A percentile compares a stretch with the other conserved stretches of the same genome.
These are phyloP conservation scores for Calameuta idolon DNA, from an alignment of 2,888 invertebrate genomes.

Conservation along the genomic window DNA sequence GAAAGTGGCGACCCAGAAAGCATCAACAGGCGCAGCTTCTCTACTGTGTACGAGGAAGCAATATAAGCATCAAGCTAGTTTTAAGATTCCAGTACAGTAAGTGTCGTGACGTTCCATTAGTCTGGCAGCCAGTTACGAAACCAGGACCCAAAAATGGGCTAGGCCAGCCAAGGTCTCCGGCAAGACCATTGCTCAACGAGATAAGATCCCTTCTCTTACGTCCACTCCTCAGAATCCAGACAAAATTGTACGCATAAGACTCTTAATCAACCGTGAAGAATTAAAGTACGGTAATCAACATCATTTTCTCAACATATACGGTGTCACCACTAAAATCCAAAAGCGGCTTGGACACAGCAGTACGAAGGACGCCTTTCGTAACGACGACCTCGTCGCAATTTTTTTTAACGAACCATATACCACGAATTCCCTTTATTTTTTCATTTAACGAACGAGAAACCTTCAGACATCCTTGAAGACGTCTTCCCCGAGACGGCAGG, in stretches of 20 bases:
- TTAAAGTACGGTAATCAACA: neutral
- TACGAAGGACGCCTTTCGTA: slow-evolving; percentile 1
- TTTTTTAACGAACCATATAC: neutral
- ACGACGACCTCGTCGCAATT: neutral
- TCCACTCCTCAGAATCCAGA: neutral
- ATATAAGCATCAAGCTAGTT: neutral
- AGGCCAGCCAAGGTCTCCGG: slow-evolving; percentile 5
- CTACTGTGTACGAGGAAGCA: neutral
- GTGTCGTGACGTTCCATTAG: neutral
- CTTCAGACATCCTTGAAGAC: neutral
- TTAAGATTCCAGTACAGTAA: neutral
- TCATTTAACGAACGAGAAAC: neutral
- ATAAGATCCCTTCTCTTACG: neutral
- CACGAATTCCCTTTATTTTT: neutral
- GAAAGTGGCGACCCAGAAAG: neutral
- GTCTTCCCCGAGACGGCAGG: neutral
- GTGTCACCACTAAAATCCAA: neutral
- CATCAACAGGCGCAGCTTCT: neutral
- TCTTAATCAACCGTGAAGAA: neutral
- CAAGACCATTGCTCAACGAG: neutral
- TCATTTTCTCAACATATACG: neutral
- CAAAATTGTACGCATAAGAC: neutral
- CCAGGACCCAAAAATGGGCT: slow-evolving; percentile 4
- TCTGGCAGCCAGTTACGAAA: neutral
- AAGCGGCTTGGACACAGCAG: neutral